Conservation (phyloP, 2,797 vertebrate genomes). For the Lycodopsis pacificus region DNA sequence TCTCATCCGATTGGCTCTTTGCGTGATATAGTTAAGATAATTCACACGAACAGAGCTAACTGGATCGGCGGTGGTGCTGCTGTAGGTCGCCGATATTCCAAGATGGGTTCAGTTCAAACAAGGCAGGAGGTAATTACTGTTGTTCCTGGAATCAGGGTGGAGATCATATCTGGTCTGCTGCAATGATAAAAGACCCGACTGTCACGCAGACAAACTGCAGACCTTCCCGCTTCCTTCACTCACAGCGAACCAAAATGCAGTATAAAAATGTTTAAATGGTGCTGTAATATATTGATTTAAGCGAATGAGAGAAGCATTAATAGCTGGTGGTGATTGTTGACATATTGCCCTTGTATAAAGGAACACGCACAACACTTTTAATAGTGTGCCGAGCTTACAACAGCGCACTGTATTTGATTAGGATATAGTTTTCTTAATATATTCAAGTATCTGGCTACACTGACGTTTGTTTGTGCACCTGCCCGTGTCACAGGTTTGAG, state of each 20-base stretch:
- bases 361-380: not conserved
- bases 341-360: not conserved
- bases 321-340: not conserved
- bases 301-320: not conserved
- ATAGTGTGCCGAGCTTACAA: not conserved
- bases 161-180: constrained; percentile 62
- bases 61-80: constrained; percentile 28
- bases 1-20: constrained; percentile 29
- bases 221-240: constrained; percentile 12
- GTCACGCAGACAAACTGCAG: constrained; percentile 48
- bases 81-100: constrained; percentile 30
- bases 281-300: constrained; percentile 8
- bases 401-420: not conserved
- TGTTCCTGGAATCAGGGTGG: constrained; percentile 52
- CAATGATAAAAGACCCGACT: constrained; percentile 49
- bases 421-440: not conserved
- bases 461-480: constrained; percentile 11
- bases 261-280: not conserved
- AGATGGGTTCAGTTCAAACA: constrained; percentile 56
- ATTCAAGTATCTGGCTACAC: not conserved
- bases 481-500: constrained; percentile 83
- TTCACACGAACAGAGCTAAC: constrained; percentile 51
- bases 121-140: constrained; percentile 62
- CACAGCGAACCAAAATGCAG: not conserved
- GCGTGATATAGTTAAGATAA: constrained; percentile 40